phyloP scores from a whole-genome alignment of 2,113 vertebrate species.

The Hippocampus guttulatus region DNA sequence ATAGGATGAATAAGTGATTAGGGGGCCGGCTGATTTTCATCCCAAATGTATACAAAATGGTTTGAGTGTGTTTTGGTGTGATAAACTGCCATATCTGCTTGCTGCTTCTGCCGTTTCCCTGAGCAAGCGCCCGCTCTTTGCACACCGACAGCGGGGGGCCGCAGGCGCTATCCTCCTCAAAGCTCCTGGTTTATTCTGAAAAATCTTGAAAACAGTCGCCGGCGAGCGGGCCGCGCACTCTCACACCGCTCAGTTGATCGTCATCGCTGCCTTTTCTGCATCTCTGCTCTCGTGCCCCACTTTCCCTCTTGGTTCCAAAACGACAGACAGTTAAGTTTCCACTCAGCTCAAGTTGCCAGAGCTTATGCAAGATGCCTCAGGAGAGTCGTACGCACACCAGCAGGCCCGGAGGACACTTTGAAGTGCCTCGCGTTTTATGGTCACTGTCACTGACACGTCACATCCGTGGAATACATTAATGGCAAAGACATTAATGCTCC shows the following conservation, averaged over 20 bases:
- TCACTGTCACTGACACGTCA: conserved; percentile 27
- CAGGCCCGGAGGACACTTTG: conserved; percentile 24
- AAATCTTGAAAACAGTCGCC: conserved; percentile 68
- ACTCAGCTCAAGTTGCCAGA: conserved; percentile 70
- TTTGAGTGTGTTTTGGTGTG: conserved; percentile 10
- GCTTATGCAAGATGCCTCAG: conserved; percentile 65
- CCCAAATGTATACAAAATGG: neutral
- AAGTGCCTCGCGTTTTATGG: conserved; percentile 22
- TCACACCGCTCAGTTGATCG: conserved; percentile 41
- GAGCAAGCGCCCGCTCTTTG: conserved; percentile 34
- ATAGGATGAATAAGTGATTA: neutral
- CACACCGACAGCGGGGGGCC: conserved; percentile 56
- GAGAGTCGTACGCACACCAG: conserved; percentile 51
- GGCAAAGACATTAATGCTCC: conserved; percentile 1
- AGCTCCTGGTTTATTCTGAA: conserved; percentile 60
- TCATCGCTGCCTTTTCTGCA: conserved; percentile 46
- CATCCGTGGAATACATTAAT: conserved; percentile 18
- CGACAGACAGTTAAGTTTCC: conserved; percentile 60
- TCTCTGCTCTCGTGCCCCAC: conserved; percentile 37
- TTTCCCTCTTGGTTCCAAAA: conserved; percentile 53
- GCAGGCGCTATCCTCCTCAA: conserved; percentile 46
- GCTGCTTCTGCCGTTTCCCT: conserved; percentile 30
- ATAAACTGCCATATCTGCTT: conserved; percentile 30
- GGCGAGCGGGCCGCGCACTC: conserved; percentile 36
- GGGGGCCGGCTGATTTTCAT: conserved; percentile 10